Evolutionary conservation across 2,888 invertebrate genomes (phyloP), one percentile per base, ranked within the genome.

Genomic region (Eilema caniola): DNA sequence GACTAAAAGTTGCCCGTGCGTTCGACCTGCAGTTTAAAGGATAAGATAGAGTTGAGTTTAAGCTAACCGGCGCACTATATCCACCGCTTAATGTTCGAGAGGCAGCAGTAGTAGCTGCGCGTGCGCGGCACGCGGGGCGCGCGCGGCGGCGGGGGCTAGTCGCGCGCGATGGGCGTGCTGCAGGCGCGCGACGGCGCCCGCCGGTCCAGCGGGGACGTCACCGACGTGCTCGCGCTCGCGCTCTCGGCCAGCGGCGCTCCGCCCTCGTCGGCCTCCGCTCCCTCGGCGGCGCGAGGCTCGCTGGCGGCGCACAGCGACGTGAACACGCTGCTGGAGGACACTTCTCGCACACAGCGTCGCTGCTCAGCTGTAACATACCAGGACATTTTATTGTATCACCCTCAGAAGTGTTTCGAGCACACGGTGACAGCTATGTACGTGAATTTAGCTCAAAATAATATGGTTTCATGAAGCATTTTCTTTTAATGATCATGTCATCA

Each of bases 291-390:
- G 73, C 67, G 37, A 70, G 47, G 56, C 66, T 60, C 73, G 31
- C 69, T 66, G 56, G 74, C 83, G 61, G 81, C 88, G 82, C 92
- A 88, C 85, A 93, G 85, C 70, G 93, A 87, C 76, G 89, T 77
- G 85, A 94, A 90, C 86, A 91, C 92, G 78, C 82, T 84, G 88
- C 93, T 94, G n/a, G 91, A 79, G 4, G 93, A 90, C 82, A 95
- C 92, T 86, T 95, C 95, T 78, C 88, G 92, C 84, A 94, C 95
- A 86, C 89, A 95, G 70, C 93, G 94, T 65, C 92, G 93, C 88
- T 95, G 95, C 87, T 93, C 94, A 80, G 93, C 95, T 95, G 91
- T 47, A 89, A 87, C 23, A 66, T 16, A 53, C 62, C 33, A 3
- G 37, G 25, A 12, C 33, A 28, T n/a, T 16, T 47, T 47, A 16